Evolutionary conservation across 2,113 vertebrate species (phyloP), one percentile per base, ranked within the genome.

Genomic region (Phyllostomus hastatus): DNA sequence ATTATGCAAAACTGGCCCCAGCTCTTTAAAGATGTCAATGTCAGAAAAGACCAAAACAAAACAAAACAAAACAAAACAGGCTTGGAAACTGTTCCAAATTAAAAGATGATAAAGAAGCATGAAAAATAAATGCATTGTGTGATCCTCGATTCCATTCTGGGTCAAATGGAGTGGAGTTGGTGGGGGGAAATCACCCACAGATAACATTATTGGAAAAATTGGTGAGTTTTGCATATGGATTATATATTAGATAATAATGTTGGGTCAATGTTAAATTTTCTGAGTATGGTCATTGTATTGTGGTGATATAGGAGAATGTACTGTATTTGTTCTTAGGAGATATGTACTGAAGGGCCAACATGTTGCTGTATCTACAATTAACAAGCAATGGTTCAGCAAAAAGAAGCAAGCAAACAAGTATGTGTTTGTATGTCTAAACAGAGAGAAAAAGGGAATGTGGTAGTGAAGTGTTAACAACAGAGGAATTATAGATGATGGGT

Each of bases 351-450:
- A 70, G 43, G 2, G 20, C 31, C 86, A 33, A 84, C 41, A 17
- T 91, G 57, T 93, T 81, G 57, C 46, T 91, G 15, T 76, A 69
- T 35, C 66, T 95, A 20, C 88, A 97, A 19, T 48, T 87, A 94
- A 86, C 43, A 86, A 75, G 24, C 66, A 69, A 43, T 61, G 52
- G 20, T 67, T 89, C 16, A 46, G 33, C 48, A 81, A 64, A 93
- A 84, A 89, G 38, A 88, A 88, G 94, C 24, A 93, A 66, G 67
- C n/a, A 82, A 75, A 54, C 16, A 83, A 92, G 57, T 75, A 87
- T 35, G 16, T 57, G 20, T 76, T 64, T 83, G 38, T 95, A 22
- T 85, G 67, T 85, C 41, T 79, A 69, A 67, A 73, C 4, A 69
- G 64, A 75, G 64, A 75, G 5, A 91, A n/a, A 91, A 95, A 94